Percentiles rank a stretch among this genome's conserved stretches.
phyloP scores from a whole-genome alignment of 2,797 vertebrate species.

The Propithecus perrieri region DNA sequence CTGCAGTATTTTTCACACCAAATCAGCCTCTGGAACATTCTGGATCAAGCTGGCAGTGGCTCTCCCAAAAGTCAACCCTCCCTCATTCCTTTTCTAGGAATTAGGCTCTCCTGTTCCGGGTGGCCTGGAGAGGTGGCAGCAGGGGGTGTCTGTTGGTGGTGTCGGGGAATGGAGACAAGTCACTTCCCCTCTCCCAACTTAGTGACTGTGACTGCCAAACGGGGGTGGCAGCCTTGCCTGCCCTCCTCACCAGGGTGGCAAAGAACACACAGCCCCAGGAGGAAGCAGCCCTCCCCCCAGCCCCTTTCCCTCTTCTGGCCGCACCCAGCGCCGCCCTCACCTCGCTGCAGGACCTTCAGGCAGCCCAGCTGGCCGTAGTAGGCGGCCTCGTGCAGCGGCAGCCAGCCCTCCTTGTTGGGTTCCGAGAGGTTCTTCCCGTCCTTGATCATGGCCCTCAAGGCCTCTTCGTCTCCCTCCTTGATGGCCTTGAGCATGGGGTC shows the following conservation, averaged over 20 bases:
- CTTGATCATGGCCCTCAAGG: constrained; percentile 87
- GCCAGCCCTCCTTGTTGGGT: constrained; percentile 94
- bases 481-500: constrained; percentile 90
- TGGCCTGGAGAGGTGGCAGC: not conserved
- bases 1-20: constrained; percentile 51
- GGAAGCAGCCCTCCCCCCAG: not conserved
- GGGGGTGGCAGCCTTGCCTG: rapidly evolving
- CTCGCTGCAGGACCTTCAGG: constrained; percentile 89
- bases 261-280: not conserved
- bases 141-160: rapidly evolving
- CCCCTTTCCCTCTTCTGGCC: rapidly evolving
- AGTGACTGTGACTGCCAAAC: not conserved
- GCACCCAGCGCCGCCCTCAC: constrained; percentile 80
- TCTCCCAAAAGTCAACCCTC: not conserved
- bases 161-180: rapidly evolving
- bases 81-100: constrained; percentile 54
- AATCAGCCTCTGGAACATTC: constrained; percentile 57
- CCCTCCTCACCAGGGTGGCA: not conserved
- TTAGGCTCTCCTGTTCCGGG: not conserved
- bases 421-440: constrained; percentile 87
- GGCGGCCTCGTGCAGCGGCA: constrained; percentile 94
- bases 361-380: constrained; percentile 91
- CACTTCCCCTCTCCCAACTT: not conserved
- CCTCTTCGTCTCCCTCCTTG: constrained; percentile 89
- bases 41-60: constrained; percentile 15